Percentiles rank a stretch among this genome's conserved stretches.
Conservation (phyloP, 2,113 vertebrate genomes). For the Ceuthmochares aereus region DNA sequence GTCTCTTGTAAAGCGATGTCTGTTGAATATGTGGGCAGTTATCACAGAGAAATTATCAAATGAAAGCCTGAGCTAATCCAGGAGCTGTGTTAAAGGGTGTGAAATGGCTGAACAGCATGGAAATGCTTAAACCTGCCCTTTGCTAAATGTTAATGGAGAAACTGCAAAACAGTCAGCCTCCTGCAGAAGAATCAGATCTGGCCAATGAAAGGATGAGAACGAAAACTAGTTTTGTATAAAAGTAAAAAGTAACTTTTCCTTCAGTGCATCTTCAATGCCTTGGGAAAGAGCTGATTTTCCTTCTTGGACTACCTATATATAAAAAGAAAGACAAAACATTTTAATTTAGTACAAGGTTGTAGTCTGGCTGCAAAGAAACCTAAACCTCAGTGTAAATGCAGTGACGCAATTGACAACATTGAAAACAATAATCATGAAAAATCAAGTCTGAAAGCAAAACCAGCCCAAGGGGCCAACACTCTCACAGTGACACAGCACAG, state of each 20-base stretch:
- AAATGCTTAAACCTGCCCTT: conserved; percentile 15
- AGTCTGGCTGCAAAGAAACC: neutral
- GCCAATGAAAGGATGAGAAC: neutral
- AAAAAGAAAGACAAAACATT: neutral
- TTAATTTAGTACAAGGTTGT: neutral
- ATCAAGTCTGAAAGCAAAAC: neutral
- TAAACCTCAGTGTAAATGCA: neutral
- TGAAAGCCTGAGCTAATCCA: conserved; percentile 8
- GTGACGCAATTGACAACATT: neutral
- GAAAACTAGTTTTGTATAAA: neutral
- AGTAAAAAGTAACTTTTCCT: neutral
- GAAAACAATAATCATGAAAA: neutral
- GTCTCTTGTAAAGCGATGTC: neutral
- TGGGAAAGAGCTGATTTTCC: neutral
- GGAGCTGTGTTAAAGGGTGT: neutral
- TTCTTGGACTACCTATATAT: neutral
- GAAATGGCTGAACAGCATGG: neutral
- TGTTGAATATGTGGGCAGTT: neutral
- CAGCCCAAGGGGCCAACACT: neutral
- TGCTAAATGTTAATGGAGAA: conserved; percentile 13
- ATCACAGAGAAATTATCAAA: neutral
- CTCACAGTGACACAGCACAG: neutral
- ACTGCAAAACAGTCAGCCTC: neutral
- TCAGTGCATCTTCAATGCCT: neutral
- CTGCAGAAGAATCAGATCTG: neutral